Evolutionary conservation across 2,797 vertebrate species (phyloP), one percentile per base, ranked within the genome.

Genomic region (Thunnus albacares): DNA sequence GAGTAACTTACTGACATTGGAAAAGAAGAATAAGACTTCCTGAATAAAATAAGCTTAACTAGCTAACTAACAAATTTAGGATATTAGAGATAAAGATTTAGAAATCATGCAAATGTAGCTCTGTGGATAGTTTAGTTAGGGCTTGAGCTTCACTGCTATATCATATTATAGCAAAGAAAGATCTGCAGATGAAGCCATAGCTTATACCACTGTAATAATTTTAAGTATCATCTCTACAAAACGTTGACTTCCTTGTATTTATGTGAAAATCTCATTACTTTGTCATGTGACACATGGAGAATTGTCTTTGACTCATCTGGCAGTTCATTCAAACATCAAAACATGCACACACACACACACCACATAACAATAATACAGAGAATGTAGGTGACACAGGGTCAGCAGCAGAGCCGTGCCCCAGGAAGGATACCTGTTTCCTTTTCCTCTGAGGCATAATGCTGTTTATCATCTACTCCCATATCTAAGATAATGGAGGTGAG

Each of bases 171-270:
- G 6, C 10, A 59, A n/a, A n/a, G 51, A 38, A 47, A 12, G 53
- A 17, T 66, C 22, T 14, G 14, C n/a, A 51, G 30, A 66, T 63
- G 17, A 57, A 69, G 26, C 11, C 71, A 69, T 38, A 75, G 14
- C 28, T 30, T 28, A 30, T n/a, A 64, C n/a, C 14, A 14, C 18
- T 64, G n/a, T 35, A 55, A 84, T 17, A 69, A 45, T 17, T 12
- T 24, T 53, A 38, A 15, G 22, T 17, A 11, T 9, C 53, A 57
- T 9, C 28, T 18, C 13, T 18, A 3, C 3, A 6, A 22, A 11
- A 15, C 33, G 47, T 45, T 22, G 22, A 22, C 52, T 33, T 62
- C 62, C 10, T 41, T 49, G 9, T 47, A 6, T 47, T 26, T 35
- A 35, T 33, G 51, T 62, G 9, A 10, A 35, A 63, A 47, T 56